These are phyloP conservation scores for Mastacembelus armatus DNA, from an alignment of 2,797 vertebrate genomes.

Conservation along the genomic window DNA sequence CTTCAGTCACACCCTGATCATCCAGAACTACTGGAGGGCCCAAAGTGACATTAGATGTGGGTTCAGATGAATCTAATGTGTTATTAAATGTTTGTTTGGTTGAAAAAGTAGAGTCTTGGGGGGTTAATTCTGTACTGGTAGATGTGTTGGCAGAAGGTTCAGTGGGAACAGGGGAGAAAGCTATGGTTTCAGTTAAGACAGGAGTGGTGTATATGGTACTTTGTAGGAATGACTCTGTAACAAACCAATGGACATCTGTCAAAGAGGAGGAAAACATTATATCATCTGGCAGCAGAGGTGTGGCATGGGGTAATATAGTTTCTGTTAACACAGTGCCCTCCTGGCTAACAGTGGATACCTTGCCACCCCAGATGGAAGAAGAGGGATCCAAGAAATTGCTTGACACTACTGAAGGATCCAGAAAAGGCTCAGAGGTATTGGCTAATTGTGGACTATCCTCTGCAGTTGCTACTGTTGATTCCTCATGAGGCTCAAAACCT, in stretches of 20 bases:
- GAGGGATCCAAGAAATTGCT: slow-evolving; percentile 64
- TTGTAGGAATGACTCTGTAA: slow-evolving; percentile 67
- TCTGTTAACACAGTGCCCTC: slow-evolving; percentile 43
- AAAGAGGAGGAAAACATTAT: slow-evolving; percentile 50
- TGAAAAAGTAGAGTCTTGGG: slow-evolving; percentile 33
- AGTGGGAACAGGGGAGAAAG: slow-evolving; percentile 49
- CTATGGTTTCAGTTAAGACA: slow-evolving; percentile 54
- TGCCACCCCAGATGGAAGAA: slow-evolving; percentile 74
- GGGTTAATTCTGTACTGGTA: slow-evolving; percentile 3
- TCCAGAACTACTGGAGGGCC: slow-evolving; percentile 65
- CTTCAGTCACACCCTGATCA: slow-evolving; percentile 75
- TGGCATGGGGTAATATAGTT: slow-evolving; percentile 58
- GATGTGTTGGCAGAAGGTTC: slow-evolving; percentile 44
- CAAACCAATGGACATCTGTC: slow-evolving; percentile 79
- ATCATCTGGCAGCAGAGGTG: slow-evolving; percentile 61
- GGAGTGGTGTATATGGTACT: slow-evolving; percentile 53
- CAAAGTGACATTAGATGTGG: slow-evolving; percentile 51
- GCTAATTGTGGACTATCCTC: slow-evolving; percentile 57
- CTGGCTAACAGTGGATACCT: slow-evolving; percentile 56
- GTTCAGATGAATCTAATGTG: slow-evolving; percentile 49
- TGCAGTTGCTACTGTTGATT: slow-evolving; percentile 53
- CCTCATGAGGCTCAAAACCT: slow-evolving; percentile 72
- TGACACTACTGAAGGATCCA: slow-evolving; percentile 73
- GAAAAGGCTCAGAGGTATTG: slow-evolving; percentile 72
- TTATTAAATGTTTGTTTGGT: slow-evolving; percentile 44